Conservation (phyloP, 2,888 invertebrate genomes). For the Linyphia triangularis region DNA sequence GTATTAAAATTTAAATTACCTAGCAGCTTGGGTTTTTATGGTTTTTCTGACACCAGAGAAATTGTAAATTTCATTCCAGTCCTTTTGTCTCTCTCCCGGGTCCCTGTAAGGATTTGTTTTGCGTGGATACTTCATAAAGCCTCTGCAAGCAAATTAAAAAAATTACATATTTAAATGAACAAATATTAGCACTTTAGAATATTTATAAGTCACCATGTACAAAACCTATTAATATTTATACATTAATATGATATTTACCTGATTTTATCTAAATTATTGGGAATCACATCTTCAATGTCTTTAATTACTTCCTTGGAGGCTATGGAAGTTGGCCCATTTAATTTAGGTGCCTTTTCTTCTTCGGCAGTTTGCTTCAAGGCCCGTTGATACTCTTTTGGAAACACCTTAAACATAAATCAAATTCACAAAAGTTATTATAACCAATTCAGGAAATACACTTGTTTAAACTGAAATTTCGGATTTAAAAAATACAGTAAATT, state of each 20-base stretch:
- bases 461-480: too few species aligned
- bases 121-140: conserved; percentile 97
- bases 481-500: too few species aligned
- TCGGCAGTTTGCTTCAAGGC: conserved; percentile 87
- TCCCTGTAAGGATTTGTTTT: conserved; percentile 92
- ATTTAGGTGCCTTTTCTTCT: conserved; percentile 52
- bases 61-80: conserved; percentile 98
- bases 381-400: conserved; percentile 97
- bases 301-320: conserved; percentile 54
- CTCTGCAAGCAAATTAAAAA: conserved; percentile 83
- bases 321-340: conserved; percentile 58
- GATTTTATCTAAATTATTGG: conserved; percentile 82
- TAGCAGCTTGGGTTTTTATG: conserved; percentile 92
- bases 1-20: conserved; percentile 79
- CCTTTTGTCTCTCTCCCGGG: conserved; percentile 90
- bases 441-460: conserved; percentile 7
- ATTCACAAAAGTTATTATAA: background rate
- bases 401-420: conserved; percentile 83
- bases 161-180: background rate
- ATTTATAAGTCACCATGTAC: background rate
- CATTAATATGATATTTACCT: conserved; percentile 38
- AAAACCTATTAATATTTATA: background rate
- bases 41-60: conserved; percentile 89
- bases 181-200: background rate
- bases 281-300: conserved; percentile 78